Evolutionary conservation across 2,797 vertebrate genomes (phyloP).

Genomic region (Clangula hyemalis): DNA sequence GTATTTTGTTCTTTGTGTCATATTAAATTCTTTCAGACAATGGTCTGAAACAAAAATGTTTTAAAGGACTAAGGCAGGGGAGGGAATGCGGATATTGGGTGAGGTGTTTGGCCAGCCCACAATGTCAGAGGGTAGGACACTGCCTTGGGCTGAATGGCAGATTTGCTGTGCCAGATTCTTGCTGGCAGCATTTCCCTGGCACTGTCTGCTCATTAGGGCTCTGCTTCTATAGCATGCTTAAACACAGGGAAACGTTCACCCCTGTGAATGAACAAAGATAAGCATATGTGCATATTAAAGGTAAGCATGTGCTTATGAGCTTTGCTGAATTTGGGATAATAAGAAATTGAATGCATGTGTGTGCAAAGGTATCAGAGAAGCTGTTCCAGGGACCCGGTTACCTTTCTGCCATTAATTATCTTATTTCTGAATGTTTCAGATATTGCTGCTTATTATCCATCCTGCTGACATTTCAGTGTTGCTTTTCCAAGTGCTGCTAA

Average conservation of each 20-base stretch:
- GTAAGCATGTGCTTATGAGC: not conserved
- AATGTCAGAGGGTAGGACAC: not conserved
- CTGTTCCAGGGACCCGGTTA: not conserved
- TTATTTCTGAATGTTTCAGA: slow-evolving; percentile 1
- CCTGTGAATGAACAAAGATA: not conserved
- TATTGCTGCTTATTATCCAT: slow-evolving; percentile 24
- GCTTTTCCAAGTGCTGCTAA: slow-evolving; percentile 18
- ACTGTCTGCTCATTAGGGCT: slow-evolving; percentile 63
- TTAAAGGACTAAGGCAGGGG: not conserved
- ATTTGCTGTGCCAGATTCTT: slow-evolving; percentile 15
- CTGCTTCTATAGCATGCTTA: slow-evolving; percentile 27
- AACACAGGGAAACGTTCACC: not conserved
- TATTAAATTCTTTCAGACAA: not conserved
- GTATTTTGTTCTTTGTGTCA: not conserved
- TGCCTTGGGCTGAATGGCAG: slow-evolving; percentile 20
- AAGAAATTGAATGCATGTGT: not conserved
- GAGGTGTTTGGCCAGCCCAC: not conserved
- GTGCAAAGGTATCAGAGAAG: not conserved
- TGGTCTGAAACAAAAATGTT: not conserved
- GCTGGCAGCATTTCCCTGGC: slow-evolving; percentile 57
- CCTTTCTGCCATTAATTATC: not conserved
- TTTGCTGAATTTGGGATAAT: not conserved
- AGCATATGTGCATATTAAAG: not conserved
- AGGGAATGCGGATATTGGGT: not conserved
- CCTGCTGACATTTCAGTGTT: not conserved